Conservation (phyloP, 1,140 invertebrate species). For the Drosophila fuyamai region DNA sequence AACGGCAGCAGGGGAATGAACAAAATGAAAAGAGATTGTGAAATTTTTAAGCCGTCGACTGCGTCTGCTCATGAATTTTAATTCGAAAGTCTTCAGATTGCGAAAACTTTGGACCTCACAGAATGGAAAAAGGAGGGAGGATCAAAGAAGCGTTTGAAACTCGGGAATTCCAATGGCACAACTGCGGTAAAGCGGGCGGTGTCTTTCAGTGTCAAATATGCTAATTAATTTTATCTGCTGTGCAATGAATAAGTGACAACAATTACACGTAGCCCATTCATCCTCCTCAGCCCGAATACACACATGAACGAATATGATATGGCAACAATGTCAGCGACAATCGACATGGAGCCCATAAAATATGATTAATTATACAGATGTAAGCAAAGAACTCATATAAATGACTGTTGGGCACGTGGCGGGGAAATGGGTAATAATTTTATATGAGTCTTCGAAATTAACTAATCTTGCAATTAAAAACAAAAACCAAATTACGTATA, state of each 20-base stretch:
- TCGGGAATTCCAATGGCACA: background rate
- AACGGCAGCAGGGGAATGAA: background rate
- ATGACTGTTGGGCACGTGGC: background rate
- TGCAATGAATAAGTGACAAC: slow-evolving; percentile 44
- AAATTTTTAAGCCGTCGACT: slow-evolving; percentile 21
- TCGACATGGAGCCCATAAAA: slow-evolving; percentile 55
- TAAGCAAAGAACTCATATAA: slow-evolving; percentile 25
- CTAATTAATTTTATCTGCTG: slow-evolving; percentile 46
- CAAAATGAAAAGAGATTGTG: slow-evolving; percentile 16
- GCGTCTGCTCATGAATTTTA: slow-evolving; percentile 46
- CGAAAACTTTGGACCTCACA: slow-evolving; percentile 43
- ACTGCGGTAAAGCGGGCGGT: background rate
- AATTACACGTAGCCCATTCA: slow-evolving; percentile 16
- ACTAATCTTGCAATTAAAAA: background rate
- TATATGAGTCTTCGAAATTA: background rate
- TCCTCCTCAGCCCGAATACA: background rate
- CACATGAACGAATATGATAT: slow-evolving; percentile 23
- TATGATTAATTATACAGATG: slow-evolving; percentile 68
- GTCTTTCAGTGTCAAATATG: slow-evolving; percentile 28
- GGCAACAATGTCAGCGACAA: slow-evolving; percentile 35
- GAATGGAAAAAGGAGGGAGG: background rate
- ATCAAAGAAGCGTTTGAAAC: slow-evolving; percentile 7
- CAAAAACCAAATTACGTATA: background rate
- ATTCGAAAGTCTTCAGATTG: slow-evolving; percentile 29
- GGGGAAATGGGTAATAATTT: background rate